phyloP scores from a whole-genome alignment of 2,888 invertebrate species.

The Acanthopleura granulata region DNA sequence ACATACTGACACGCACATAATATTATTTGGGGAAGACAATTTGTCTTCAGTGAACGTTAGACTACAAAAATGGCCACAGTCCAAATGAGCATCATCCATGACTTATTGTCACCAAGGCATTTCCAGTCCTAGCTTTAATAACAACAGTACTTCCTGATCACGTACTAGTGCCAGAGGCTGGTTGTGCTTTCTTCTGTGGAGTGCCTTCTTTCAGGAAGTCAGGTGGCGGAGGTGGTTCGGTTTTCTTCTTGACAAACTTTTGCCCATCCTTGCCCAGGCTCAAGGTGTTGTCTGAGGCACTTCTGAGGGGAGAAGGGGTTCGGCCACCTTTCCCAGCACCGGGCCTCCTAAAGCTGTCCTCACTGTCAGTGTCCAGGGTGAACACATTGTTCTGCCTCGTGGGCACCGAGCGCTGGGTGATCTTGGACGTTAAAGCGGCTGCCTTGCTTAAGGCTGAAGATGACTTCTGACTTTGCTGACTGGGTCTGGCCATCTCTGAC shows the following conservation, averaged over 20 bases:
- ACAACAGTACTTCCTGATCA: not conserved
- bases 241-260: constrained; percentile 46
- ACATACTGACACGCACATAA: too few relatives aligned
- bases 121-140: constrained; percentile 22
- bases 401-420: constrained; percentile 37
- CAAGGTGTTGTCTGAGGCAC: not conserved
- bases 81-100: too few relatives aligned
- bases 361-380: constrained; percentile 48
- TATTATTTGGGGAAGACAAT: too few relatives aligned
- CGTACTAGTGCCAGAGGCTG: constrained; percentile 2
- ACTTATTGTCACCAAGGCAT: too few relatives aligned
- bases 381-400: constrained; percentile 31
- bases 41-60: too few relatives aligned
- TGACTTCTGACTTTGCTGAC: constrained; percentile 20
- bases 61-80: too few relatives aligned
- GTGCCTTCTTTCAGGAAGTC: not conserved
- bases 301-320: not conserved
- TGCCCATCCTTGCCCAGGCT: constrained; percentile 39
- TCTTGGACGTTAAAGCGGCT: constrained; percentile 45
- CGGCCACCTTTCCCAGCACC: not conserved
- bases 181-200: not conserved
- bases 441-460: constrained; percentile 50
- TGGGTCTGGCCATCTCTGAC: not conserved
- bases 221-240: constrained; percentile 20
- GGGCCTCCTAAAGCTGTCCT: constrained; percentile 37